A percentile compares a stretch with the other conserved stretches of the same genome.
Conservation (phyloP, 2,888 invertebrate genomes). For the Electrophaes corylata region DNA sequence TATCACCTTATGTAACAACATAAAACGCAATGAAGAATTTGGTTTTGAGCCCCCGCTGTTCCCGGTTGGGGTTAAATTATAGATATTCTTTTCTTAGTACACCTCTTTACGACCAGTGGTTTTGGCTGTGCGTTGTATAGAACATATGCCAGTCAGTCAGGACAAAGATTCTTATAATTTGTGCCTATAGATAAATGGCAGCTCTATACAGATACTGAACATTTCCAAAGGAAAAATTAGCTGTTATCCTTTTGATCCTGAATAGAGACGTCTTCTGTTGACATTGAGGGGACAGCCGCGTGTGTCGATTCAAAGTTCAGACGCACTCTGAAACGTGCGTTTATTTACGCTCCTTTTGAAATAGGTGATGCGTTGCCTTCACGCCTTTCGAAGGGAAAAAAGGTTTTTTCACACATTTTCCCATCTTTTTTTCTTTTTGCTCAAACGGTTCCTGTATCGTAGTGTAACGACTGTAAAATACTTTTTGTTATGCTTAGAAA, state of each 20-base stretch:
- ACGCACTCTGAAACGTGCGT: conserved; percentile 74
- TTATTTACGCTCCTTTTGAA: conserved; percentile 78
- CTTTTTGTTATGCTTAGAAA: conserved; percentile 4
- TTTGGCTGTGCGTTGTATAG: too few relatives aligned
- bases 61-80: too few relatives aligned
- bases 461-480: conserved; percentile 1
- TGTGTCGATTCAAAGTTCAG: conserved; percentile 77
- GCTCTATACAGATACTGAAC: conserved; percentile 10
- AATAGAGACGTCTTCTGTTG: conserved; percentile 49
- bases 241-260: conserved; percentile 35
- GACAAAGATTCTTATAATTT: neutral
- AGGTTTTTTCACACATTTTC: conserved; percentile 64
- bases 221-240: conserved; percentile 34
- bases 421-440: conserved; percentile 44
- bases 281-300: conserved; percentile 45
- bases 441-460: conserved; percentile 31
- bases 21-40: too few relatives aligned
- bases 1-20: too few relatives aligned
- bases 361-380: conserved; percentile 75
- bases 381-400: conserved; percentile 65
- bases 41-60: too few relatives aligned
- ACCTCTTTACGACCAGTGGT: too few relatives aligned
- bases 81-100: too few relatives aligned
- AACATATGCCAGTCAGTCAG: too few relatives aligned
- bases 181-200: conserved; percentile 1